These are phyloP conservation scores for Arenicola marina DNA, from an alignment of 2,888 invertebrate species.

Conservation along the genomic window DNA sequence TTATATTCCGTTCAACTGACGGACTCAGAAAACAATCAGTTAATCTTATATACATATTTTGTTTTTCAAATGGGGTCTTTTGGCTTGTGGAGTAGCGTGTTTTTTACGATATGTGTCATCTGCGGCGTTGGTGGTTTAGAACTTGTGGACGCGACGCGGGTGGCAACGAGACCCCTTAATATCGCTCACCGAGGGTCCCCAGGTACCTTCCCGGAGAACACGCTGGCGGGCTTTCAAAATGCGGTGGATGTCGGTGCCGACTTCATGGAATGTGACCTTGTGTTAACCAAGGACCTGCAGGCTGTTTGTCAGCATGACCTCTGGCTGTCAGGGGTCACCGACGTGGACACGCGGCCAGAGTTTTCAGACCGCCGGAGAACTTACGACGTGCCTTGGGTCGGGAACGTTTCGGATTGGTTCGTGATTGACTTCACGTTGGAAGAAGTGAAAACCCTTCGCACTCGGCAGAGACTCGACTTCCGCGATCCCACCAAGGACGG, in stretches of 20 bases:
- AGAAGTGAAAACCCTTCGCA: constrained; percentile 8
- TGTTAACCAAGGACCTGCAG: constrained; percentile 8
- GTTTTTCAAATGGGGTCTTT: no score
- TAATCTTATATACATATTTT: no score
- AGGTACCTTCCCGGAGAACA: constrained; percentile 12
- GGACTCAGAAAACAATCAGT: no score
- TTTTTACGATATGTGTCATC: no score
- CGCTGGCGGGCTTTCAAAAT: not conserved
- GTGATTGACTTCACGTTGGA: constrained; percentile 13
- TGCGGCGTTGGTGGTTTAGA: no score
- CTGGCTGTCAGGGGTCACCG: constrained; percentile 2
- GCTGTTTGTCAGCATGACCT: constrained; percentile 12
- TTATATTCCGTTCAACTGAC: no score
- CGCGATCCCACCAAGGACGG: constrained; percentile 12
- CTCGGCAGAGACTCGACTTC: not conserved
- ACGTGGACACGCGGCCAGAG: constrained; percentile 6
- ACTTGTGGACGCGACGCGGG: no score
- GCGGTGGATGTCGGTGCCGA: constrained; percentile 15
- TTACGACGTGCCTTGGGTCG: not conserved
- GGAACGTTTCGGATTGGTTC: constrained; percentile 4
- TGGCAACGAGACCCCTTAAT: constrained; percentile 2
- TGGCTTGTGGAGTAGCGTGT: no score
- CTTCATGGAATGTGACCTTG: constrained; percentile 17
- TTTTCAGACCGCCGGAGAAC: not conserved
- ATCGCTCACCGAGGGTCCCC: constrained; percentile 11